Evolutionary conservation across 1,140 invertebrate species (phyloP), one percentile per base, ranked within the genome.

Genomic region (Lepidurus apus): DNA sequence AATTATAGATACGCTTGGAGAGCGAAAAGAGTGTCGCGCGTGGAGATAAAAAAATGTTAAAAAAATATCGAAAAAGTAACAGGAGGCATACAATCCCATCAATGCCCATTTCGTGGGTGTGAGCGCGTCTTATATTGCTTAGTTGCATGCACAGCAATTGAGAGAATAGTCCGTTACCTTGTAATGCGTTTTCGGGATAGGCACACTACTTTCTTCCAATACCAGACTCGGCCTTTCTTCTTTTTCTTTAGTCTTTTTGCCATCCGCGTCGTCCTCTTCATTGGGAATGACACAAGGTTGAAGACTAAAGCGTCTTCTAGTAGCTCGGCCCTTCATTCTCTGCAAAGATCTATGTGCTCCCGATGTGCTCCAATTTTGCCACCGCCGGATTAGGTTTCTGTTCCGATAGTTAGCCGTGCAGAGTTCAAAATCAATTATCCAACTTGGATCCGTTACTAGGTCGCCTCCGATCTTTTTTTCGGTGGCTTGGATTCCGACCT

Each of bases 371-470:
- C 13, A 65, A 65, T 65, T 65, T 21, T 21, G 8, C 13, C 53
- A 65, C 53, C 3, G 34, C 34, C 6, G 53, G 53, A 65, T 65
- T 65, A 17, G 13, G 53, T 65, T 65, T 65, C 53, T 17, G 9
- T 65, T 65, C 53, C 53, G 8, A 21, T 17, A 65, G 53, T 17
- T 65, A 65, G 53, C 53, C 4, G 17, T 65, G 53, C 53, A 21
- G 53, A 65, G 53, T 65, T 65, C 53, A 65, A 7, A 21, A 65
- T 65, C 53, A 65, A 65, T 65, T 65, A 65, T 17, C 53, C 53
- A 21, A 13, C 53, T 9, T 21, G 53, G 53, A 65, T 65, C 53
- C 53, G 53, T 13, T 65, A 17, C 53, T 65, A n/a, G 9, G 53
- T 65, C 21, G 53, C 53, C n/a, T 65, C 53, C 53, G 8, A 65